phyloP scores from a whole-genome alignment of 2,113 vertebrate genomes.

The Gopherus flavomarginatus region DNA sequence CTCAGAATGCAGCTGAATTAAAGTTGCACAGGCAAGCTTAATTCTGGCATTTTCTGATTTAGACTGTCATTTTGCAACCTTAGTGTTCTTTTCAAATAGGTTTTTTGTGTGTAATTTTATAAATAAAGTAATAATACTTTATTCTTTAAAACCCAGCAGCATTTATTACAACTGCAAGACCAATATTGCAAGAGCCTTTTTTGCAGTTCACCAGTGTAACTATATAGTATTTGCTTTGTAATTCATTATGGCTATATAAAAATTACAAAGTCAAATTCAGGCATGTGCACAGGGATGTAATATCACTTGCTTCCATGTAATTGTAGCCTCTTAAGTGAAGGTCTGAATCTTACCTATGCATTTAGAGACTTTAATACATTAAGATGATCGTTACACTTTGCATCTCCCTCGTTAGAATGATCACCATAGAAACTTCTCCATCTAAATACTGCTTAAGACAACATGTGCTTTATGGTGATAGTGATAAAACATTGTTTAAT shows the following conservation, averaged over 20 bases:
- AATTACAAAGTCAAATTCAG: neutral
- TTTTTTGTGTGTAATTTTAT: neutral
- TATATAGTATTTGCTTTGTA: neutral
- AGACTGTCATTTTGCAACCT: neutral
- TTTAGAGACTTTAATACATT: neutral
- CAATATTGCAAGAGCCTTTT: neutral
- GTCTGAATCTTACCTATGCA: neutral
- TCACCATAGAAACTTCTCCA: neutral
- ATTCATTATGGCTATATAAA: neutral
- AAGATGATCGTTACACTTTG: neutral
- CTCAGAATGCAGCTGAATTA: neutral
- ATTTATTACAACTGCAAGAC: neutral
- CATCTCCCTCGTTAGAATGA: neutral
- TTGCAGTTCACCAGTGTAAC: neutral
- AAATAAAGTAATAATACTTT: neutral
- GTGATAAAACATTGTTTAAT: neutral
- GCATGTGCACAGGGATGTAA: neutral
- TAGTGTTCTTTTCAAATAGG: neutral
- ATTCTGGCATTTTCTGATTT: neutral
- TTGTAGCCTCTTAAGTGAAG: neutral
- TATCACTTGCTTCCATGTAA: neutral
- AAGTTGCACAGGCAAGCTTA: neutral
- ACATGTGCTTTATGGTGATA: fast-evolving
- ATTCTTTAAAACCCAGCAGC: neutral
- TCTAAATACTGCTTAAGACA: neutral